Evolutionary conservation across 2,797 vertebrate genomes (phyloP).

Genomic region (Fringilla coelebs): DNA sequence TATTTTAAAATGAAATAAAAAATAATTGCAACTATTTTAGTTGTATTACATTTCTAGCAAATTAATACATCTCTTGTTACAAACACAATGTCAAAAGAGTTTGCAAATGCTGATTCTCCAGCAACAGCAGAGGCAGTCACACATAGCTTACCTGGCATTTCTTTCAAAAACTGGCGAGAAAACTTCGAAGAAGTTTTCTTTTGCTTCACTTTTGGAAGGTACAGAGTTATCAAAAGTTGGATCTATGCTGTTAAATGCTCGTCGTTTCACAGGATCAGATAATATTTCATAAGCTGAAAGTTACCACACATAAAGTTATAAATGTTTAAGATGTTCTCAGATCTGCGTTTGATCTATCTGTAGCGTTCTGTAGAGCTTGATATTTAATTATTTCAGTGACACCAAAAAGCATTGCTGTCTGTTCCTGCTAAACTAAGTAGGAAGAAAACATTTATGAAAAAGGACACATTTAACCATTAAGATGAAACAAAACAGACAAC

Average conservation of each 20-base stretch:
- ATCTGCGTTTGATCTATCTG: not conserved
- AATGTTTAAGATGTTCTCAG: not conserved
- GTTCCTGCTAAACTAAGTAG: not conserved
- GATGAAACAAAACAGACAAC: not conserved
- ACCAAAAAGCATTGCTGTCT: not conserved
- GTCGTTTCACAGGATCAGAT: constrained; percentile 91
- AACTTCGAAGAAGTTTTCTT: constrained; percentile 93
- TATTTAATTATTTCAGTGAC: not conserved
- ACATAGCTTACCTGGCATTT: constrained; percentile 84
- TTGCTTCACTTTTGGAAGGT: constrained; percentile 92
- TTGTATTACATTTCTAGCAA: not conserved
- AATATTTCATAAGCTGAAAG: constrained; percentile 90
- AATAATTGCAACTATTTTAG: not conserved
- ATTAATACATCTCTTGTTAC: not conserved
- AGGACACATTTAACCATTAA: not conserved
- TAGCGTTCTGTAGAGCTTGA: not conserved
- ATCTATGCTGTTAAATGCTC: constrained; percentile 97
- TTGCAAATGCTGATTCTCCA: not conserved
- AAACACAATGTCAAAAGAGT: not conserved
- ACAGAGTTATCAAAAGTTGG: constrained; percentile 94
- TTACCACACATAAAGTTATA: not conserved
- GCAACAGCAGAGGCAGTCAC: not conserved
- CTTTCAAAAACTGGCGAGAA: constrained; percentile 90
- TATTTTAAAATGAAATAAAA: not conserved
- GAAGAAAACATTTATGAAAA: not conserved